Base-by-base conservation (phyloP, 2,113 vertebrate genomes). In the Zingel zingel region DNA sequence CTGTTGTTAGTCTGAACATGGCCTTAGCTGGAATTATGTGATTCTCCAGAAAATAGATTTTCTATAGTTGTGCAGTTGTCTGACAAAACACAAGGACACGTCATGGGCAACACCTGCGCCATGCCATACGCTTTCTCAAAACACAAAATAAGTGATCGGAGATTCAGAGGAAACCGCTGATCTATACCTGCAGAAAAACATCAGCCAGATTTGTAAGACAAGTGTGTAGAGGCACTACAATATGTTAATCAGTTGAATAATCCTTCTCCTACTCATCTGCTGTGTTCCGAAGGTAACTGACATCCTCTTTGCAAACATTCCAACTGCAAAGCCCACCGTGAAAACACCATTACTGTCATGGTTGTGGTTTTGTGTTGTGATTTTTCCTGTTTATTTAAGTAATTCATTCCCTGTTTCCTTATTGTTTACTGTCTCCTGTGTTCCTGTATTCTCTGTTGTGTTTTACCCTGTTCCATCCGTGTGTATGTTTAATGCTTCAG, bases 101-200 rank as follows among this genome's bases (percentile, higher is more conserved):
- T 68, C 75, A 65, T 45, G 79, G 59, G 65, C 65, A 76, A 71
- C 80, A 76, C 58, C 79, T 86, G 84, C 23, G 70, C 57, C 30
- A 4, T 19, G 64, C 45, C 51, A 53, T 36, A 67, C 63, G 54
- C 7, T 56, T 23, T 23, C 66, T 68, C n/a, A 51, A 64, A 82
- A 68, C 36, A 67, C n/a, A 68, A 73, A 74, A 53, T 47, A 70
- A 47, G 27, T 33, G 43, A 57, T 53, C 12, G n/a, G 4, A 63
- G 36, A 76, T 47, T 6, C 61, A 25, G 30, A 43, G 18, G 19
- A 65, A 11, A 65, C 23, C n/a, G 53, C 63, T 23, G 39, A 58
- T 77, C 3, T 58, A 58, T 54, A 33, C 13, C 18, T 30, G 13
- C 16, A 66, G 36, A 16, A 66, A 2, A 66, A 25, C 64, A 53